phyloP scores from a whole-genome alignment of 2,113 vertebrate species.

The Corydoras sp. region DNA sequence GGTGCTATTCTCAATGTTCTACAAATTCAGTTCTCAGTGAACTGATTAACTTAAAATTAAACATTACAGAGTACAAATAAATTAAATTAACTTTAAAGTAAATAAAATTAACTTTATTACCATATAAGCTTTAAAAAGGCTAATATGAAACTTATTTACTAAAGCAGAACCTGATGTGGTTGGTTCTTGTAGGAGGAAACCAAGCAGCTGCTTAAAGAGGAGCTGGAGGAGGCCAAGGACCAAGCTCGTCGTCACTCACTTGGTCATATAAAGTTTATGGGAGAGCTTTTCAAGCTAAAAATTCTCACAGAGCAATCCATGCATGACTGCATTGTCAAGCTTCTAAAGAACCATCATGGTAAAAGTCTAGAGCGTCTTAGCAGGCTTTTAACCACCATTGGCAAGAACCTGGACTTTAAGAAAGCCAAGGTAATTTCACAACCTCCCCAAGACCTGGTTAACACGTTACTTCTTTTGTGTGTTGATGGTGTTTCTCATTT shows the following conservation, averaged over 20 bases:
- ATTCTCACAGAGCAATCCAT: conserved; percentile 98
- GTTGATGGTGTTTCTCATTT: background rate
- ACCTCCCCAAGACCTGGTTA: too few species aligned
- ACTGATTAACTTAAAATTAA: too few species aligned
- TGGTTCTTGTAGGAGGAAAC: conserved; percentile 67
- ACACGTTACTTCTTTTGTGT: background rate
- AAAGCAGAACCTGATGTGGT: too few species aligned
- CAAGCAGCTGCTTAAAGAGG: conserved; percentile 80
- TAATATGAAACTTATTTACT: too few species aligned
- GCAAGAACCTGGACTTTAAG: conserved; percentile 97
- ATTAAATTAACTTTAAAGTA: too few species aligned
- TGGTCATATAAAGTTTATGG: conserved; percentile 97
- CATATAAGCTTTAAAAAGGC: too few species aligned
- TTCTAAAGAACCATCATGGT: conserved; percentile 95
- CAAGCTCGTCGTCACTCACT: conserved; percentile 85
- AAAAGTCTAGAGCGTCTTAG: conserved; percentile 96
- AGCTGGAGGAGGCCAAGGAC: conserved; percentile 80
- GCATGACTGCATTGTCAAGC: conserved; percentile 95
- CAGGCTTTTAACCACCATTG: conserved; percentile 90
- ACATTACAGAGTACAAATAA: too few species aligned
- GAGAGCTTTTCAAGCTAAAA: conserved; percentile 96
- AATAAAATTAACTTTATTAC: too few species aligned
- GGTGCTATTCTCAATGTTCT: background rate
- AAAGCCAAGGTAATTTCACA: conserved; percentile 76
- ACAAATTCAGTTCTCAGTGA: too few species aligned